Evolutionary conservation across 2,113 vertebrate genomes (phyloP).

Genomic region (Rhinoderma darwinii): DNA sequence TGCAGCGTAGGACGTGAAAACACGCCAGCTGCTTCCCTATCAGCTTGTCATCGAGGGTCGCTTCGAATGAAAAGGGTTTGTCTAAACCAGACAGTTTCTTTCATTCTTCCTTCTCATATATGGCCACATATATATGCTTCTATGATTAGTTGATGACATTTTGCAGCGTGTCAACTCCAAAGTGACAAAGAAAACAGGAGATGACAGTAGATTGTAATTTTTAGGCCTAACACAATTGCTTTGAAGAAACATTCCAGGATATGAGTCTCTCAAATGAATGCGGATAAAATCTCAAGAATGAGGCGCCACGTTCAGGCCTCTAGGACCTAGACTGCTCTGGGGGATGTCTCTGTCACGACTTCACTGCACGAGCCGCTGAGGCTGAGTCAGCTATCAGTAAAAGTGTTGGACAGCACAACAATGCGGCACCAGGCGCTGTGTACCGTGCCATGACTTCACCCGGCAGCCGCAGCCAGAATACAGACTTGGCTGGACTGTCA

Average conservation of each 20-base stretch:
- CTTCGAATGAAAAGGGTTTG: background rate
- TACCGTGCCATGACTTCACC: slow-evolving; percentile 15
- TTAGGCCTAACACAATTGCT: background rate
- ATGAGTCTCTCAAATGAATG: slow-evolving; percentile 8
- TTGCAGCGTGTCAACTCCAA: background rate
- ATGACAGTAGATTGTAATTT: background rate
- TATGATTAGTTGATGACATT: background rate
- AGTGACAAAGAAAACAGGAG: background rate
- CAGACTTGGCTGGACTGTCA: background rate
- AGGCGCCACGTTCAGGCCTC: background rate
- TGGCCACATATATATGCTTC: background rate
- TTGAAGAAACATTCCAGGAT: slow-evolving; percentile 13
- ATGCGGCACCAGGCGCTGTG: background rate
- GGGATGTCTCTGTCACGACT: background rate
- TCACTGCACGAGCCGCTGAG: background rate
- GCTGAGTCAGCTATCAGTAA: slow-evolving; percentile 47
- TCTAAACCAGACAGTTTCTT: background rate
- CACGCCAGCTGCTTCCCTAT: background rate
- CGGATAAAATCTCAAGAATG: background rate
- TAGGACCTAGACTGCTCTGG: background rate
- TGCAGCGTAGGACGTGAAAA: too few species aligned
- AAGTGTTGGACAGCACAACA: slow-evolving; percentile 32
- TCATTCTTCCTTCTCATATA: background rate
- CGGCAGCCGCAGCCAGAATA: background rate
- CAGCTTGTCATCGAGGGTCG: background rate